A percentile compares a stretch with the other conserved stretches of the same genome.
Evolutionary conservation across 2,113 vertebrate species (phyloP).

Genomic region (Dascyllus trimaculatus): DNA sequence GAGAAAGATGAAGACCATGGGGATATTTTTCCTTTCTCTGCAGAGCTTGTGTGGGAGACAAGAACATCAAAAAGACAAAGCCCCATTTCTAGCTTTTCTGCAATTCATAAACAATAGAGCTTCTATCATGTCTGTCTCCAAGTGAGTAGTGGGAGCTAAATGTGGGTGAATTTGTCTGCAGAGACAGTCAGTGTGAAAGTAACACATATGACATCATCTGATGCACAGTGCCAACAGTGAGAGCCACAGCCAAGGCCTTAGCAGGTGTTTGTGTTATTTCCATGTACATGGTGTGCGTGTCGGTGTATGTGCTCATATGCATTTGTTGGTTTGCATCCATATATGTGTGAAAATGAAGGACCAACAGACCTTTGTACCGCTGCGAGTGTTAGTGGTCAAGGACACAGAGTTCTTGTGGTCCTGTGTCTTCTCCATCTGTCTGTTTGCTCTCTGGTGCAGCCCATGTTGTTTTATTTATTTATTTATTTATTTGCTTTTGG

Average conservation of each 20-base stretch:
- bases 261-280: constrained; percentile 63
- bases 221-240: constrained; percentile 2
- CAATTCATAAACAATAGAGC: constrained; percentile 29
- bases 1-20: neutral
- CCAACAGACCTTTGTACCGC: constrained; percentile 29
- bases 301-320: neutral
- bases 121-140: constrained; percentile 5
- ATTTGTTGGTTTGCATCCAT: constrained; percentile 27
- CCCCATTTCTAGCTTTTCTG: constrained; percentile 28
- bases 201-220: constrained; percentile 65
- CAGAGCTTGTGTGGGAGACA: constrained; percentile 50
- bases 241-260: constrained; percentile 44
- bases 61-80: constrained; percentile 68
- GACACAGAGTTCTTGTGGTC: constrained; percentile 53
- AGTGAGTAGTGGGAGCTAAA: neutral
- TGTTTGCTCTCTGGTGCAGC: constrained; percentile 23
- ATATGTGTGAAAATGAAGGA: constrained; percentile 41
- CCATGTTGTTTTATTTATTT: neutral
- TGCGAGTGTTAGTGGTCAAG: constrained; percentile 61
- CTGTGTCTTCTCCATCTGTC: constrained; percentile 76
- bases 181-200: constrained; percentile 20
- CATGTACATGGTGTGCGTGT: constrained; percentile 25
- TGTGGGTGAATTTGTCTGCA: constrained; percentile 19
- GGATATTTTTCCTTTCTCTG: constrained; percentile 9
- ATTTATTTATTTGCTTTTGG: neutral